Base-by-base conservation (phyloP, 2,797 vertebrate genomes). In the Dendrocincla fuliginosa region DNA sequence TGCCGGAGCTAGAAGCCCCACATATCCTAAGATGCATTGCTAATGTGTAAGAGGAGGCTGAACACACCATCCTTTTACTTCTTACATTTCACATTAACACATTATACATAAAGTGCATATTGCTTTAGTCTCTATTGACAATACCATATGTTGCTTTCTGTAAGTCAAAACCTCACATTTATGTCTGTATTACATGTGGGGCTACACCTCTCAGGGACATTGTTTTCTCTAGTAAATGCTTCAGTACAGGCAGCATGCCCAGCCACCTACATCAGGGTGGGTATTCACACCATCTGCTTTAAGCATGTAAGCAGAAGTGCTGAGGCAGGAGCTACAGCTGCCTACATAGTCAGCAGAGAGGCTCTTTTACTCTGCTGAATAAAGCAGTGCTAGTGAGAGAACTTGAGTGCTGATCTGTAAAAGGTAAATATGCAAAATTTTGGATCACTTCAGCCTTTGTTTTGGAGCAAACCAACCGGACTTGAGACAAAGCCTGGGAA, bases 111-210 rank as follows among this genome's bases (percentile, higher is more conserved):
- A 76, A 87, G 49, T 67, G 11, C 19, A 13, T 49, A n/a, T 47
- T 49, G 60, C 64, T 88, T 90, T 77, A 76, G 85, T 76, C 42
- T 87, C 82, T 60, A 12, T 19, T 89, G 68, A 20, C 83, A 70
- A 70, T 47, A 82, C 42, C 55, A 33, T 65, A 73, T 85, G 75
- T 65, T 95, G 47, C 71, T 69, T 89, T 87, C 84, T 79, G 47
- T 65, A 61, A 90, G 65, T 30, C 70, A 79, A 37, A 33, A 55
- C n/a, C n/a, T 89, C 71, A 41, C 37, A 33, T 67, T 76, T 63
- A 57, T 25, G 19, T 44, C n/a, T 74, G n/a, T 55, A 16, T 89
- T 87, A 67, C 75, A 49, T 1, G 0, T 0, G 1, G 23, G n/a
- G 39, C 59, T 76, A 11, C 0, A 0, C 30, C 39, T 61, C 87